Evolutionary conservation across 2,888 invertebrate species (phyloP), one percentile per base, ranked within the genome.

Genomic region (Halictus ligatus): DNA sequence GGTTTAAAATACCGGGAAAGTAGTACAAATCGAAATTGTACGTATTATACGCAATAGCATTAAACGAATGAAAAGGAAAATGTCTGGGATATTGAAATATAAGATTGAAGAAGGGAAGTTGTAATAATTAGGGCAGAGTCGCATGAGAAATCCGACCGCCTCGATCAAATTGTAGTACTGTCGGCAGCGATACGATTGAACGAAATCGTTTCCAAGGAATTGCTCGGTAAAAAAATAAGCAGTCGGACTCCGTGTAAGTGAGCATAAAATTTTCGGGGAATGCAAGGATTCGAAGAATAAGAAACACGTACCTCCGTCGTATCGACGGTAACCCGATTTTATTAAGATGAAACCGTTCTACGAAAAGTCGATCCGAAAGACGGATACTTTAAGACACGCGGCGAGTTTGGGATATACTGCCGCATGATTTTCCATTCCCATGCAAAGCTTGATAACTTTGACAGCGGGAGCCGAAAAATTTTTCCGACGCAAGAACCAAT

Each of bases 371-470:
- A 81, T 71, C 29, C 78, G 58, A 67, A 80, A 78, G 69, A 86
- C 15, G 80, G 71, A 75, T 50, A 73, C 72, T 86, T 75, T 72
- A 69, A 58, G 50, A 54, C 74, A 78, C 29, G 75, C 35, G 64
- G 67, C 48, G 71, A 81, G 78, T 76, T 85, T 85, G 8, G 75
- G 54, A 29, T 67, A 50, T n/a, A 81, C 54, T 29, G 48, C n/a
- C 12, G 64, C 64, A 54, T 73, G 75, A 85, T 81, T 81, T 85
- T 86, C 85, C 72, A 85, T 86, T 86, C 73, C 75, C 64, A 85
- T 85, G 86, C 85, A 85, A 86, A 86, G 77, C 81, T 74, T 81
- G 78, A 81, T 86, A 85, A 85, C 80, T 64, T 64, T 76, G 72
- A 67, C 75, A 72, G 75, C 78, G 29, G 71, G 75, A 69, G 46